Evolutionary conservation across 1,140 invertebrate genomes (phyloP).

Genomic region (Harpegnathos saltator): DNA sequence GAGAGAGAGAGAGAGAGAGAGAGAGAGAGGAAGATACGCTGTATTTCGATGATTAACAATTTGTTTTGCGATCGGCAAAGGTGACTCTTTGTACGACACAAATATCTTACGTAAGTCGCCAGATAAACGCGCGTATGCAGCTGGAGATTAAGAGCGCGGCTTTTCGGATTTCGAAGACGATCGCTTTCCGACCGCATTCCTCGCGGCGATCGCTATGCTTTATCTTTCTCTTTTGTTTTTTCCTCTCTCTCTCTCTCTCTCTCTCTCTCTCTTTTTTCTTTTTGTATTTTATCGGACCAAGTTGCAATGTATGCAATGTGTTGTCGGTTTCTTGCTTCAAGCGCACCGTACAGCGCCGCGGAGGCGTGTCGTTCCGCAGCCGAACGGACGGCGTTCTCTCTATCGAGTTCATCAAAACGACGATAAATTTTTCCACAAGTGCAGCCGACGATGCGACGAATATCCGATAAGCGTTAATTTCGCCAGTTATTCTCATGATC

Average conservation of each 20-base stretch:
- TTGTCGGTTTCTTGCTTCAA: background rate
- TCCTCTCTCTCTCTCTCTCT: background rate
- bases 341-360: background rate
- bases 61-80: constrained; percentile 85
- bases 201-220: background rate
- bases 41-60: constrained; percentile 85
- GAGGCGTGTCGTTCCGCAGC: background rate
- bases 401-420: background rate
- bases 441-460: background rate
- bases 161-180: constrained; percentile 74
- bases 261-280: too few species aligned
- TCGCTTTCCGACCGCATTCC: constrained; percentile 21
- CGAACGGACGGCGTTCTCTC: background rate
- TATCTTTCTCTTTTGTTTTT: background rate
- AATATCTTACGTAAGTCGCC: constrained; percentile 84
- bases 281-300: constrained; percentile 5
- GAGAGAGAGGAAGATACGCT: too few species aligned
- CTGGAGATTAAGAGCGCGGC: constrained; percentile 78
- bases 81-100: constrained; percentile 84
- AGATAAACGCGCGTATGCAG: constrained; percentile 82
- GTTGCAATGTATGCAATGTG: background rate
- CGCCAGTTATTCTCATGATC: background rate
- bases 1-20: too few species aligned
- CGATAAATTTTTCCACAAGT: background rate
- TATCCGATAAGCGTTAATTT: background rate